phyloP scores from a whole-genome alignment of 2,888 invertebrate genomes.

The Cephalotes varians region DNA sequence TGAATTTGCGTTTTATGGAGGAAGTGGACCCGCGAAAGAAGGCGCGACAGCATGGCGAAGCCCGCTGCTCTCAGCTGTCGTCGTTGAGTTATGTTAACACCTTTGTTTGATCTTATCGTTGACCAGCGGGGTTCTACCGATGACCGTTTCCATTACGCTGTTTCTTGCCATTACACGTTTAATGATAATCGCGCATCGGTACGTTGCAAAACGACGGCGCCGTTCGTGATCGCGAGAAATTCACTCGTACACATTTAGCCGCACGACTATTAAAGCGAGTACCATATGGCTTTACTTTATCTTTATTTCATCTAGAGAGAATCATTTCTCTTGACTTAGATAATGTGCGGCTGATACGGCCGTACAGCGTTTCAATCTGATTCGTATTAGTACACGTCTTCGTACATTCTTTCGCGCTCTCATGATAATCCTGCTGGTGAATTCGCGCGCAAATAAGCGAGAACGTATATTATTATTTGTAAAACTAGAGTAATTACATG shows the following conservation, averaged over 20 bases:
- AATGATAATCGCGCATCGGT: conserved; percentile 71
- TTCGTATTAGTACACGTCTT: background rate
- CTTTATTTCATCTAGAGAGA: conserved; percentile 72
- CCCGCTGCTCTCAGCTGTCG: conserved; percentile 74
- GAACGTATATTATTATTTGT: background rate
- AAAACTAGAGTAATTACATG: conserved; percentile 30
- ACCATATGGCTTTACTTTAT: conserved; percentile 57
- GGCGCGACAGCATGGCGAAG: conserved; percentile 42
- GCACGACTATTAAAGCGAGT: conserved; percentile 36
- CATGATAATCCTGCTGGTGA: background rate
- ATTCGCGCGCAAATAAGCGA: conserved; percentile 1
- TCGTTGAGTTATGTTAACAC: conserved; percentile 77
- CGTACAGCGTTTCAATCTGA: conserved; percentile 54
- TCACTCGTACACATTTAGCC: conserved; percentile 13
- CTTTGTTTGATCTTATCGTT: conserved; percentile 80
- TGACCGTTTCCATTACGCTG: conserved; percentile 65
- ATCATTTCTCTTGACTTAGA: conserved; percentile 45
- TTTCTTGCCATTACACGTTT: conserved; percentile 72
- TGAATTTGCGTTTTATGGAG: conserved; percentile 82
- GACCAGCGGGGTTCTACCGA: conserved; percentile 72
- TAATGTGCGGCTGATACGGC: conserved; percentile 16
- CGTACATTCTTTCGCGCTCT: background rate
- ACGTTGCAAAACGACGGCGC: conserved; percentile 47
- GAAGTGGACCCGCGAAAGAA: conserved; percentile 66
- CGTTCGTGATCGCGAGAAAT: conserved; percentile 30